phyloP scores from a whole-genome alignment of 2,888 invertebrate genomes.

The Heliconius sara region DNA sequence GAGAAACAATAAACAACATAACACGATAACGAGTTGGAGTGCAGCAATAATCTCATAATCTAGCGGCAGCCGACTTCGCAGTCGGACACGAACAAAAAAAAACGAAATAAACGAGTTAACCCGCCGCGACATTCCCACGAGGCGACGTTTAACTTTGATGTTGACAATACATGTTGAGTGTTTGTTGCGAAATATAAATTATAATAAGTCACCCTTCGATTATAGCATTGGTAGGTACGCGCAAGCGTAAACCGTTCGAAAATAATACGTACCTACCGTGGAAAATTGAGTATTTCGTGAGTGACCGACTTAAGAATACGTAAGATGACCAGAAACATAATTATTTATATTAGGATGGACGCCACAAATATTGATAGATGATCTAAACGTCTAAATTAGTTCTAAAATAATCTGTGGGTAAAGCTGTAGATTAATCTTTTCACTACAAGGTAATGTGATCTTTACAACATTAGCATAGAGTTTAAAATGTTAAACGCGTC shows the following conservation, averaged over 20 bases:
- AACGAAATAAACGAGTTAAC: slow-evolving; percentile 67
- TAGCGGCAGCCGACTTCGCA: slow-evolving; percentile 54
- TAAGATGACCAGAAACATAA: neutral
- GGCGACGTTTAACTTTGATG: slow-evolving; percentile 63
- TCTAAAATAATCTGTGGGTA: slow-evolving; percentile 47
- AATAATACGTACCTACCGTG: neutral
- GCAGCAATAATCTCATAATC: slow-evolving; percentile 69
- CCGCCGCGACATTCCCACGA: slow-evolving; percentile 70
- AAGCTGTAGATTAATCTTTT: slow-evolving; percentile 26
- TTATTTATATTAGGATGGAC: neutral
- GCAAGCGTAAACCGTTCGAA: neutral
- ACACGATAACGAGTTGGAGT: slow-evolving; percentile 53
- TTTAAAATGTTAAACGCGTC: slow-evolving; percentile 28
- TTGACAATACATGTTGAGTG: slow-evolving; percentile 53
- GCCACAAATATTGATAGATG: slow-evolving; percentile 13
- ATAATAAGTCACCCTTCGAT: slow-evolving; percentile 34
- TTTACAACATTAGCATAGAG: slow-evolving; percentile 31
- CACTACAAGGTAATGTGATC: slow-evolving; percentile 15
- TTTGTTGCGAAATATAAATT: slow-evolving; percentile 37
- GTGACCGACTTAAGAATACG: neutral
- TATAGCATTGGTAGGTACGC: slow-evolving; percentile 19
- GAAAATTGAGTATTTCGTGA: neutral
- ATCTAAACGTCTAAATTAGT: slow-evolving; percentile 44
- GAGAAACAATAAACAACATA: slow-evolving; percentile 43
- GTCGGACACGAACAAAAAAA: slow-evolving; percentile 54